A percentile compares a stretch with the other conserved stretches of the same genome.
Conservation (phyloP, 2,888 invertebrate species). For the Caenorhabditis sp. region DNA sequence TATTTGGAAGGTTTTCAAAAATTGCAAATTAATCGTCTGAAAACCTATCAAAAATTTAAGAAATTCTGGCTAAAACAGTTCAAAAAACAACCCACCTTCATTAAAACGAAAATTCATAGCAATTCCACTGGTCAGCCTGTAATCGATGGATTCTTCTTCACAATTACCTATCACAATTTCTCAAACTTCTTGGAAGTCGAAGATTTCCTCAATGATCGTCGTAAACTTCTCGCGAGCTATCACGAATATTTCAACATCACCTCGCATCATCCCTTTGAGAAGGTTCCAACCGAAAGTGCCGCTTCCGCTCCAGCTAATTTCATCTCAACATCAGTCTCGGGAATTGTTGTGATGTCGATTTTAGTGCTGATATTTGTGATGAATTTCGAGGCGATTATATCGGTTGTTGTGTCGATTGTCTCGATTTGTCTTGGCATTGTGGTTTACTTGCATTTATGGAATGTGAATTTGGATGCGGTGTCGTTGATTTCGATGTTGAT, state of each 20-base stretch:
- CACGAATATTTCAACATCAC: constrained; percentile 53
- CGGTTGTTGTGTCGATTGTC: constrained; percentile 65
- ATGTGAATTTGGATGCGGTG: constrained; percentile 67
- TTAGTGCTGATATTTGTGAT: constrained; percentile 66
- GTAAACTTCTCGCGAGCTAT: constrained; percentile 56
- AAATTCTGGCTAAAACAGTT: no score
- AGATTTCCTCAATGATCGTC: constrained; percentile 51
- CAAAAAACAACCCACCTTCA: no score
- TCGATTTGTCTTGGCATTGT: constrained; percentile 65
- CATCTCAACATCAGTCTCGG: constrained; percentile 66
- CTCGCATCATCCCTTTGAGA: constrained; percentile 69
- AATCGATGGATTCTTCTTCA: constrained; percentile 66
- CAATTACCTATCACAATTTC: constrained; percentile 65
- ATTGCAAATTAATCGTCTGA: no score
- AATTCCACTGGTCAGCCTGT: constrained; percentile 47
- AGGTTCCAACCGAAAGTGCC: constrained; percentile 65
- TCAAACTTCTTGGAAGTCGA: constrained; percentile 65
- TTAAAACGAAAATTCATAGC: no score
- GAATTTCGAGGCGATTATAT: constrained; percentile 66
- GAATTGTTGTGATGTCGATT: constrained; percentile 66
- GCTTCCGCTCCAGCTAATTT: constrained; percentile 67
- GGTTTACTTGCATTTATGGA: constrained; percentile 67
- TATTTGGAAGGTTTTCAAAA: no score
- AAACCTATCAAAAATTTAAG: no score
- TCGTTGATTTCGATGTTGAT: constrained; percentile 67